Percentiles rank a stretch among this genome's conserved stretches.
Conservation (phyloP, 1,140 invertebrate species). For the Lasioglossum baleicum region DNA sequence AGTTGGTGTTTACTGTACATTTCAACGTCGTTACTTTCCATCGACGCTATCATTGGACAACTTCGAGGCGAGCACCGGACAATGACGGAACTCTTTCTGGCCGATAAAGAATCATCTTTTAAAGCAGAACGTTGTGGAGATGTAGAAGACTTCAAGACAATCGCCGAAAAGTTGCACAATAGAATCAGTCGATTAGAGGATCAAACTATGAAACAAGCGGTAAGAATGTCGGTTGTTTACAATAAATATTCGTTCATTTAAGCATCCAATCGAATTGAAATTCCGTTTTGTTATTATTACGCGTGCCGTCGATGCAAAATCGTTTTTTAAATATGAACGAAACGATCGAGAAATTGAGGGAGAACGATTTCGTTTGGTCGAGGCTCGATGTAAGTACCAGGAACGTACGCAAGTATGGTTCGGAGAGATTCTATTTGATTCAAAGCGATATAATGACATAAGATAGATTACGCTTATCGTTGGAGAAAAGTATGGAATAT, state of each 20-base stretch:
- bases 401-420: not conserved
- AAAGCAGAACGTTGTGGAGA: not conserved
- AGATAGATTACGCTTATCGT: slow-evolving; percentile 15
- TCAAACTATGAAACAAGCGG: slow-evolving; percentile 55
- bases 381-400: slow-evolving; percentile 60
- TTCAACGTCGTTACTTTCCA: slow-evolving; percentile 25
- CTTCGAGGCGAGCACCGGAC: not conserved
- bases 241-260: too few relatives aligned
- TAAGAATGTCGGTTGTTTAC: slow-evolving; percentile 44
- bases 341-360: slow-evolving; percentile 52
- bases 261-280: too few relatives aligned
- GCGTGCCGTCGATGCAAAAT: slow-evolving; percentile 47
- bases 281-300: slow-evolving; percentile 1
- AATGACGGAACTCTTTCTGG: not conserved
- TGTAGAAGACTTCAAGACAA: not conserved
- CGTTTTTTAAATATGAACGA: slow-evolving; percentile 58
- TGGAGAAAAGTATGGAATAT: slow-evolving; percentile 61
- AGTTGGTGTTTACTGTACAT: slow-evolving; percentile 61
- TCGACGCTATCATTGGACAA: slow-evolving; percentile 3
- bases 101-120: not conserved
- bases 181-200: slow-evolving; percentile 68
- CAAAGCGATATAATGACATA: too few relatives aligned
- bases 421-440: not conserved
- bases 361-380: slow-evolving; percentile 47
- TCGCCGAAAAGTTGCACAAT: slow-evolving; percentile 33